Evolutionary conservation across 2,888 invertebrate genomes (phyloP).

Genomic region (Ptychoptera contaminata): DNA sequence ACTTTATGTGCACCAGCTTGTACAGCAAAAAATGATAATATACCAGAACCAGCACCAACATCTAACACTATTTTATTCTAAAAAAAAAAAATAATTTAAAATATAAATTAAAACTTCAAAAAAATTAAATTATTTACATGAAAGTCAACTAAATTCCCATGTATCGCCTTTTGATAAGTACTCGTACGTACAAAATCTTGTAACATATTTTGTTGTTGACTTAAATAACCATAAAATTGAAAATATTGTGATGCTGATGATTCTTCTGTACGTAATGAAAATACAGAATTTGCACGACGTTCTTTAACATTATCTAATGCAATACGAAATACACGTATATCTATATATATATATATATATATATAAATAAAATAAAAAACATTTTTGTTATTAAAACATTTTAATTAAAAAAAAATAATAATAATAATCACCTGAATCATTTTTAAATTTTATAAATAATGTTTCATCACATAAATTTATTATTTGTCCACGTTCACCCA

Average conservation of each 20-base stretch:
- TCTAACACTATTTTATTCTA: slow-evolving; percentile 85
- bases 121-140: slow-evolving; percentile 27
- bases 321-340: too few species aligned
- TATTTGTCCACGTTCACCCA: too few species aligned
- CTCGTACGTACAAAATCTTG: slow-evolving; percentile 98
- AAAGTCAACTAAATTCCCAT: slow-evolving; percentile 86
- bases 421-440: too few species aligned
- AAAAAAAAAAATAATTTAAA: slow-evolving; percentile 33
- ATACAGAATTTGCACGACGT: slow-evolving; percentile 51
- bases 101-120: neutral
- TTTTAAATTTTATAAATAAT: too few species aligned
- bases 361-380: too few species aligned
- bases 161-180: slow-evolving; percentile 94
- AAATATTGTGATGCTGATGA: slow-evolving; percentile 98
- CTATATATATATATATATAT: too few species aligned
- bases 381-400: too few species aligned
- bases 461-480: too few species aligned
- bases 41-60: slow-evolving; percentile 97
- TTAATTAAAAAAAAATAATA: too few species aligned
- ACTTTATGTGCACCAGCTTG: slow-evolving; percentile 95
- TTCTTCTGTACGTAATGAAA: slow-evolving; percentile 92
- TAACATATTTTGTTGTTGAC: slow-evolving; percentile 99
- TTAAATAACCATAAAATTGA: slow-evolving; percentile 97
- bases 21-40: slow-evolving; percentile 93
- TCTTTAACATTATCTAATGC: slow-evolving; percentile 15